A percentile compares a stretch with the other conserved stretches of the same genome.
phyloP scores from a whole-genome alignment of 2,797 vertebrate genomes.

The Furcifer pardalis region DNA sequence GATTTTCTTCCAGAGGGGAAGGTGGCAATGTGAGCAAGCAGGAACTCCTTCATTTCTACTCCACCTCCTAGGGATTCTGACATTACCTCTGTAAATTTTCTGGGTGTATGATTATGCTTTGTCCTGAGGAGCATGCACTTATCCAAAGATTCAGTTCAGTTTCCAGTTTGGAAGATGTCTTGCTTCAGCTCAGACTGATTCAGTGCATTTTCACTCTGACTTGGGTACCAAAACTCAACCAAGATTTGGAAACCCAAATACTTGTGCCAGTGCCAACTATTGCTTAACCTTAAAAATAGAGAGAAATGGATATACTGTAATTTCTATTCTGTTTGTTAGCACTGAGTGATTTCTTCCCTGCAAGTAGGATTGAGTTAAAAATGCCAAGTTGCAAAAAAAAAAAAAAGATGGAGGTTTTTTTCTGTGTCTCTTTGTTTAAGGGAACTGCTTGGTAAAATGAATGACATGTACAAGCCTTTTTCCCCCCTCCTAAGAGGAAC shows the following conservation, averaged over 20 bases:
- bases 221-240: not conserved
- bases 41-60: not conserved
- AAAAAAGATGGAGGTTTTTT: not conserved
- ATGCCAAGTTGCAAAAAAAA: not conserved
- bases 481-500: not conserved
- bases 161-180: not conserved
- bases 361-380: not conserved
- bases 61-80: not conserved
- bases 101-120: not conserved
- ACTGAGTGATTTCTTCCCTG: not conserved
- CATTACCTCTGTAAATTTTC: not conserved
- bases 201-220: too few relatives aligned
- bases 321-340: not conserved
- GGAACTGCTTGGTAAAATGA: not conserved
- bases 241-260: not conserved
- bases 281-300: too few relatives aligned
- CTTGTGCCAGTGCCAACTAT: not conserved
- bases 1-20: not conserved
- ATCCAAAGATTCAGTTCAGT: not conserved
- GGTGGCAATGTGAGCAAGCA: not conserved
- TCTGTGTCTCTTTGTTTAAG: not conserved
- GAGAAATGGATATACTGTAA: not conserved
- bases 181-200: not conserved
- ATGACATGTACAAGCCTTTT: not conserved
- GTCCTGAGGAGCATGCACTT: not conserved